A percentile compares a stretch with the other conserved stretches of the same genome.
Conservation (phyloP, 2,797 vertebrate genomes). For the Liparis tanakae region DNA sequence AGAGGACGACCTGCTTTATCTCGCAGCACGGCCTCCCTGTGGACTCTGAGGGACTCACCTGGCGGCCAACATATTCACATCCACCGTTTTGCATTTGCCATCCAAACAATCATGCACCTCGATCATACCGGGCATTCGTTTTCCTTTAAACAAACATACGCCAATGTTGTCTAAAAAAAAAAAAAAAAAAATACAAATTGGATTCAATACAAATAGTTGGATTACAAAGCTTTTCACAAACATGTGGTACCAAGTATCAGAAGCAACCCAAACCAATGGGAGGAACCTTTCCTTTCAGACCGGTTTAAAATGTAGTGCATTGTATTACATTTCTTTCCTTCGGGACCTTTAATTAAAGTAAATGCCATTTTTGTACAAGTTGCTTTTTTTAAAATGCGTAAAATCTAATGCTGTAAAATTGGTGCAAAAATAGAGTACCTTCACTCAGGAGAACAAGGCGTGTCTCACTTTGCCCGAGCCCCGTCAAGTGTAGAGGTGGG, state of each 20-base stretch:
- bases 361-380: too few relatives aligned
- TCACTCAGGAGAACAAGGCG: slow-evolving; percentile 57
- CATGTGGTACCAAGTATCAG: not conserved
- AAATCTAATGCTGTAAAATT: not conserved
- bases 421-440: slow-evolving; percentile 47
- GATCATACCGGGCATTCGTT: not conserved
- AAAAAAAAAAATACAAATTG: not conserved
- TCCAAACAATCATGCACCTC: slow-evolving; percentile 30
- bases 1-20: too few relatives aligned
- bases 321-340: not conserved
- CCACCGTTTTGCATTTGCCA: slow-evolving; percentile 12
- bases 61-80: slow-evolving; percentile 65
- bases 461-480: slow-evolving; percentile 2
- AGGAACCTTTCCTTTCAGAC: not conserved
- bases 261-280: rapidly evolving
- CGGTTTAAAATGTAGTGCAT: not conserved
- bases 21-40: too few relatives aligned
- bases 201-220: not conserved
- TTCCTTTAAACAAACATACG: not conserved
- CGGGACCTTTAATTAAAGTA: not conserved
- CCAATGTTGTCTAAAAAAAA: slow-evolving; percentile 67
- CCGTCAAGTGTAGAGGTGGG: slow-evolving; percentile 66
- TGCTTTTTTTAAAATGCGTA: too few relatives aligned
- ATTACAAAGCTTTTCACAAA: not conserved
- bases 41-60: slow-evolving; percentile 47